These are phyloP conservation scores for Tortricodes alternella DNA, from an alignment of 2,888 invertebrate species.

Conservation along the genomic window DNA sequence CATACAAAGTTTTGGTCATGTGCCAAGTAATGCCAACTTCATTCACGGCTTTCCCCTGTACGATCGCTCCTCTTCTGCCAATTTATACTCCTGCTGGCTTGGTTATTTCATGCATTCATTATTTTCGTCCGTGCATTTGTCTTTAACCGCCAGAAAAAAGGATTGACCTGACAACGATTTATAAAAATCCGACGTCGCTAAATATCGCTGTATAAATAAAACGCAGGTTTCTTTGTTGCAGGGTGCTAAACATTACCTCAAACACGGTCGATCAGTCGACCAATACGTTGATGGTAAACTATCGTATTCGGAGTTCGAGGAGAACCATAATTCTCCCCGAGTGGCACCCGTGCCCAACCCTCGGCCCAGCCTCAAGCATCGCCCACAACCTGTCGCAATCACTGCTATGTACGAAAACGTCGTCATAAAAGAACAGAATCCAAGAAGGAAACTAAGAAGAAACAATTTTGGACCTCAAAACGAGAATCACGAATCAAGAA, in stretches of 20 bases:
- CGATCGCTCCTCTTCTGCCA: too few species aligned
- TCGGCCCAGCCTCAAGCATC: slow-evolving; percentile 70
- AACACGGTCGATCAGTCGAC: slow-evolving; percentile 89
- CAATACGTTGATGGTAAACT: slow-evolving; percentile 89
- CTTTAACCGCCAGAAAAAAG: too few species aligned
- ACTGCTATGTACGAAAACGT: slow-evolving; percentile 89
- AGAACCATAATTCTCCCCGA: slow-evolving; percentile 71
- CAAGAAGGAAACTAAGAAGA: slow-evolving; percentile 86
- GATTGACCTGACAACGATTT: too few species aligned
- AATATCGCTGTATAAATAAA: too few species aligned
- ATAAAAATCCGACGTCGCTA: background rate
- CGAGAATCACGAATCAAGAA: slow-evolving; percentile 84
- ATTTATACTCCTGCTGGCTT: too few species aligned
- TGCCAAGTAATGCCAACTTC: background rate
- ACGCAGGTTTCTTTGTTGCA: slow-evolving; percentile 58
- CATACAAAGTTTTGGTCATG: too few species aligned
- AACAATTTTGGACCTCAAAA: slow-evolving; percentile 82
- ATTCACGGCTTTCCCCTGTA: too few species aligned
- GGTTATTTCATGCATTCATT: too few species aligned
- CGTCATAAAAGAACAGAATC: slow-evolving; percentile 87
- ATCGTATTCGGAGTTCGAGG: slow-evolving; percentile 80
- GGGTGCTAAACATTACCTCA: slow-evolving; percentile 82
- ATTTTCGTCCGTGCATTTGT: too few species aligned
- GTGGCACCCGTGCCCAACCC: slow-evolving; percentile 73
- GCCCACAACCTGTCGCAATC: slow-evolving; percentile 87